A percentile compares a stretch with the other conserved stretches of the same genome.
Evolutionary conservation across 2,797 vertebrate species (phyloP).

Genomic region (Chromobotia macracanthus): DNA sequence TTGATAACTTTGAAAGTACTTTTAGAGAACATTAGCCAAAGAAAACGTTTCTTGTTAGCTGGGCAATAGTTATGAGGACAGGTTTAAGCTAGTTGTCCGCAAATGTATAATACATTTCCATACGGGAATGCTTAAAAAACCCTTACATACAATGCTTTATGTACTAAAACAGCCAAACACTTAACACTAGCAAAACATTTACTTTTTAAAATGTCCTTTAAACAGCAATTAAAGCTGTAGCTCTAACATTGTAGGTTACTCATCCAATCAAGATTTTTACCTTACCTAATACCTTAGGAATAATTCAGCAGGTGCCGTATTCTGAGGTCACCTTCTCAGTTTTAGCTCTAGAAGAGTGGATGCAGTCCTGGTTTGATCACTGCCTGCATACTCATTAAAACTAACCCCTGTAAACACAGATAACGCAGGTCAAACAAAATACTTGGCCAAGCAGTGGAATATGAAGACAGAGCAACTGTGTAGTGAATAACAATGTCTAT

Average conservation of each 20-base stretch:
- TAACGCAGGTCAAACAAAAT: constrained; percentile 73
- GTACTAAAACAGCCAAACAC: not conserved
- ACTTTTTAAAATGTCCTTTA: constrained; percentile 31
- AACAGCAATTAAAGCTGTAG: constrained; percentile 21
- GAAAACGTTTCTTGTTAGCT: too few relatives aligned
- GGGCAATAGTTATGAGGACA: too few relatives aligned
- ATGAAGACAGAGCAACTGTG: constrained; percentile 59
- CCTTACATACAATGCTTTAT: too few relatives aligned
- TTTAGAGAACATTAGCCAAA: too few relatives aligned
- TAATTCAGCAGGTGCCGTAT: constrained; percentile 46
- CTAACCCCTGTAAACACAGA: constrained; percentile 69
- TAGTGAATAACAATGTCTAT: constrained; percentile 75
- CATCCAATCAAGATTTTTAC: constrained; percentile 22
- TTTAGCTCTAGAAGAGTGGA: constrained; percentile 34
- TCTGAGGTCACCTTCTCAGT: constrained; percentile 49
- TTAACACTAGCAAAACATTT: not conserved
- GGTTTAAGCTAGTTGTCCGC: not conserved
- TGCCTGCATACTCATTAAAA: constrained; percentile 55
- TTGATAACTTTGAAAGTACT: too few relatives aligned
- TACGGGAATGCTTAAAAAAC: not conserved
- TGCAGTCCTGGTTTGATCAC: constrained; percentile 45
- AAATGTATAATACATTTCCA: not conserved
- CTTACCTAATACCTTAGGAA: constrained; percentile 37
- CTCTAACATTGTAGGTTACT: constrained; percentile 53
- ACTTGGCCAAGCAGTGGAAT: constrained; percentile 62